Evolutionary conservation across 2,797 vertebrate genomes (phyloP).

Genomic region (Tinamus major): DNA sequence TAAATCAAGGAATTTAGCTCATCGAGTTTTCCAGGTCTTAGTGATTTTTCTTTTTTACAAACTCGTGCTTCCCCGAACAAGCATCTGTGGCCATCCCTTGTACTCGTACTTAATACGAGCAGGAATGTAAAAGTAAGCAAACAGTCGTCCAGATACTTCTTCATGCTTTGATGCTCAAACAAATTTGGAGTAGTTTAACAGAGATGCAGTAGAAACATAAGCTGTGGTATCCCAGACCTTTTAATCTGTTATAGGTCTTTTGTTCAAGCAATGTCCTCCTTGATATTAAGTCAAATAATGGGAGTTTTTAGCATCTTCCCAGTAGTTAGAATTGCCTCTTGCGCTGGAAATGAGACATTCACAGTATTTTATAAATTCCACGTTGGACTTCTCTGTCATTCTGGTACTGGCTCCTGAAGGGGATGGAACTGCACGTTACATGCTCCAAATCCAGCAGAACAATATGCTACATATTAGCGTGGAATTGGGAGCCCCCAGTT

Average conservation of each 20-base stretch:
- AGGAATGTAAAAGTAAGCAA: background rate
- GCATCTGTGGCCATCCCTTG: background rate
- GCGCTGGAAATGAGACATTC: background rate
- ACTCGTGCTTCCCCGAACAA: background rate
- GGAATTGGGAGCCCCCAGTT: background rate
- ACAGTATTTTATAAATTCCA: background rate
- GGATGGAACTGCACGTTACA: background rate
- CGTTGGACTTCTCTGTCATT: background rate
- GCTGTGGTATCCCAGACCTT: background rate
- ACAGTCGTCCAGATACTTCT: background rate
- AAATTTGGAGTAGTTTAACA: background rate
- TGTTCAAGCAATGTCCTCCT: background rate
- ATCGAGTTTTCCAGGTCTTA: background rate
- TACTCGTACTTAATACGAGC: background rate
- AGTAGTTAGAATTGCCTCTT: background rate
- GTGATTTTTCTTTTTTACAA: background rate
- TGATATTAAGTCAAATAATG: background rate
- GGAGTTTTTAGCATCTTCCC: background rate
- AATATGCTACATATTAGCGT: slow-evolving; percentile 26
- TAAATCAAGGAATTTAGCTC: background rate
- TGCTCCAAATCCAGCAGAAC: background rate
- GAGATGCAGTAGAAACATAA: background rate
- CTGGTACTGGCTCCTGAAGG: background rate
- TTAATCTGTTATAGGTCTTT: background rate
- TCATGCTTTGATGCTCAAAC: background rate